phyloP scores from a whole-genome alignment of 2,113 vertebrate genomes.

The Empidonax alnorum region DNA sequence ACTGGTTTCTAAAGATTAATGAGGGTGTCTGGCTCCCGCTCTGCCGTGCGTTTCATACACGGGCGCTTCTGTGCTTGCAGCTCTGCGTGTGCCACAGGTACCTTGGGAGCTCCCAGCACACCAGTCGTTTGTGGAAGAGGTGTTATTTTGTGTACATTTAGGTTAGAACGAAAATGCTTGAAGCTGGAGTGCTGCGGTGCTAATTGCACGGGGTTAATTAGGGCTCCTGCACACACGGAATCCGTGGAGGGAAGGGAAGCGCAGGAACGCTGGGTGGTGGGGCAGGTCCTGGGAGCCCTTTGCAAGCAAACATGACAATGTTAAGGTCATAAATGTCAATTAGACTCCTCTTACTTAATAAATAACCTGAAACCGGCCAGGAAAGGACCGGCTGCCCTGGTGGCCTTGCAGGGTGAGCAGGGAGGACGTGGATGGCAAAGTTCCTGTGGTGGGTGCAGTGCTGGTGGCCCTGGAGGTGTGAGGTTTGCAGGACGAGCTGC shows the following conservation, averaged over 20 bases:
- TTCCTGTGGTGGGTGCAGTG: neutral
- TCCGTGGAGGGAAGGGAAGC: neutral
- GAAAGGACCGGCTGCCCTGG: neutral
- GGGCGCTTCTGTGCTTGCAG: neutral
- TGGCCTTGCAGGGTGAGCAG: neutral
- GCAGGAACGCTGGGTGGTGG: neutral
- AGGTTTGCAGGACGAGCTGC: neutral
- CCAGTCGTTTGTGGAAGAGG: neutral
- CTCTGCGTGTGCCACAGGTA: neutral
- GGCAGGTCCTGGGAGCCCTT: neutral
- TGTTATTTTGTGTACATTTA: neutral
- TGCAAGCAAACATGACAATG: neutral
- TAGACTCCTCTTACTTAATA: neutral
- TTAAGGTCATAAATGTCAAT: neutral
- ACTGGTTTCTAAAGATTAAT: neutral
- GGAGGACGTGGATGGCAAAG: neutral
- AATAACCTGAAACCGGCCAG: neutral
- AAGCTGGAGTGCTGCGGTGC: neutral
- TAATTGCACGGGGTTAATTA: constrained; percentile 32
- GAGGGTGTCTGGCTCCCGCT: neutral
- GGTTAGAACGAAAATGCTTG: neutral
- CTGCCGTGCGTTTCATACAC: neutral
- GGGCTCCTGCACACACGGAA: neutral
- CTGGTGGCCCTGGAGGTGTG: neutral
- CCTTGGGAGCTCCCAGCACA: neutral